Conservation (phyloP, 2,888 invertebrate species). For the Hirtodrosophila trivittata region DNA sequence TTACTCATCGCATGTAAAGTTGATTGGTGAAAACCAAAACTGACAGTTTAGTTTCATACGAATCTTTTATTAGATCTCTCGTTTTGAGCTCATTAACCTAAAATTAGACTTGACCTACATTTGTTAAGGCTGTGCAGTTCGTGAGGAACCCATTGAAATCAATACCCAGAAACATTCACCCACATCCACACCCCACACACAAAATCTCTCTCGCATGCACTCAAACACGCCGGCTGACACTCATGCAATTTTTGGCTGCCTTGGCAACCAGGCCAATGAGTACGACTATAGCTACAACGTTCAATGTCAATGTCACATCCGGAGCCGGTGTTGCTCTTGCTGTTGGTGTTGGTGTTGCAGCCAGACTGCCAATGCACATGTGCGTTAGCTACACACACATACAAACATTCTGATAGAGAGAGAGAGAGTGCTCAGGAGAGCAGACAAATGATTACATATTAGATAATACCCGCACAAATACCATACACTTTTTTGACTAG, state of each 20-base stretch:
- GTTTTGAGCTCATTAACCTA: slow-evolving; percentile 24
- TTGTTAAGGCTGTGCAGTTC: slow-evolving; percentile 8
- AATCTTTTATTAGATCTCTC: slow-evolving; percentile 9
- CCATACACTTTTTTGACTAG: slow-evolving; percentile 20
- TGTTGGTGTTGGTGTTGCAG: slow-evolving; percentile 13
- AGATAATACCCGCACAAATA: slow-evolving; percentile 40
- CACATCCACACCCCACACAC: background rate
- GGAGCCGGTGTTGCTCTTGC: slow-evolving; percentile 18
- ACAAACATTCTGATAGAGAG: slow-evolving; percentile 1
- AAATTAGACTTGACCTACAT: slow-evolving; percentile 58
- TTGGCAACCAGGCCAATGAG: slow-evolving; percentile 32
- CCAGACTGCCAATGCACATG: slow-evolving; percentile 1
- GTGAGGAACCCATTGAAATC: slow-evolving; percentile 41
- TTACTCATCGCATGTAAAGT: no score
- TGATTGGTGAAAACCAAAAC: no score
- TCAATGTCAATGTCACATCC: slow-evolving; percentile 48
- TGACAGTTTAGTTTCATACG: background rate
- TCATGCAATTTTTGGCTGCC: slow-evolving; percentile 43
- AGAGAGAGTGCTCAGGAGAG: background rate
- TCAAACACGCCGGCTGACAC: slow-evolving; percentile 12
- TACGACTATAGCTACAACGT: slow-evolving; percentile 3
- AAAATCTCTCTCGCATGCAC: slow-evolving; percentile 12
- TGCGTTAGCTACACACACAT: background rate
- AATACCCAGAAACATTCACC: slow-evolving; percentile 31
- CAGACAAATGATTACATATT: slow-evolving; percentile 34